Evolutionary conservation across 2,888 invertebrate species (phyloP).

Genomic region (Netelia inedita): DNA sequence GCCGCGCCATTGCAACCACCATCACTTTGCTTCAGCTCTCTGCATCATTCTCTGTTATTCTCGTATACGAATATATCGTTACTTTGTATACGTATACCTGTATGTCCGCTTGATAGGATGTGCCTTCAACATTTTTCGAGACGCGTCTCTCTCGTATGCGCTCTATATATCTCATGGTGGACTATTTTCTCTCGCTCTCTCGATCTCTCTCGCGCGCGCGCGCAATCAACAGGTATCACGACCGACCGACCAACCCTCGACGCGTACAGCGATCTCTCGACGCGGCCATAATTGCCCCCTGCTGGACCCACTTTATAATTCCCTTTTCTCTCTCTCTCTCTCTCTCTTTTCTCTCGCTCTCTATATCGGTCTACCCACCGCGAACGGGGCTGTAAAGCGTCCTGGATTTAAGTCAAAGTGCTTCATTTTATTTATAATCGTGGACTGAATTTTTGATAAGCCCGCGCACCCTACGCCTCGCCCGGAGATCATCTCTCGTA

Average conservation of each 20-base stretch:
- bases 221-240: constrained; percentile 71
- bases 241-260: constrained; percentile 63
- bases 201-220: constrained; percentile 18
- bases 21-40: background rate
- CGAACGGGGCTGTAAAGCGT: constrained; percentile 33
- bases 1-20: constrained; percentile 50
- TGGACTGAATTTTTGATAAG: constrained; percentile 66
- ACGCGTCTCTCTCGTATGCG: constrained; percentile 8
- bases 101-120: constrained; percentile 12
- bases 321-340: constrained; percentile 53
- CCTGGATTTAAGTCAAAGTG: constrained; percentile 53
- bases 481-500: constrained; percentile 34
- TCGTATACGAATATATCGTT: constrained; percentile 13
- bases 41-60: constrained; percentile 18
- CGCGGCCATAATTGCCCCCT: constrained; percentile 67
- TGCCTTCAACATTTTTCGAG: constrained; percentile 43
- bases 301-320: constrained; percentile 67
- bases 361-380: constrained; percentile 12
- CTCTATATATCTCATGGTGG: background rate
- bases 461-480: constrained; percentile 9
- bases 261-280: constrained; percentile 48
- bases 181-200: background rate
- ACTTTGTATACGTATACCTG: constrained; percentile 3
- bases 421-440: constrained; percentile 68
- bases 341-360: constrained; percentile 11